A percentile compares a stretch with the other conserved stretches of the same genome.
Conservation (phyloP, 2,888 invertebrate species). For the Tolmerus cingulatus region DNA sequence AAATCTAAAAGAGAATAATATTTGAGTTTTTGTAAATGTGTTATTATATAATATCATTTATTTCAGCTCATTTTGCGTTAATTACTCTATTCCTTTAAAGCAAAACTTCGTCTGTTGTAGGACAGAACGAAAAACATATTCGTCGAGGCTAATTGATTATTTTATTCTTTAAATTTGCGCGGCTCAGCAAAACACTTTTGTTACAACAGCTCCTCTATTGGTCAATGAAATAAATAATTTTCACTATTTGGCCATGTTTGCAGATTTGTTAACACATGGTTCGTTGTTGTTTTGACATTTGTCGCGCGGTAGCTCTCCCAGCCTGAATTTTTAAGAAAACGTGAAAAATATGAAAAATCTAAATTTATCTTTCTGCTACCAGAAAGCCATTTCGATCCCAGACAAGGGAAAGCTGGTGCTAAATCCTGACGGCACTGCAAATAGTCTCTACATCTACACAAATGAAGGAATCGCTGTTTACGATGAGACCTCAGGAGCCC, state of each 20-base stretch:
- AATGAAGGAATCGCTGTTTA: not conserved
- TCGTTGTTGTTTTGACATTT: not conserved
- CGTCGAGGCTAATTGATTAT: not conserved
- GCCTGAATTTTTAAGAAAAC: not conserved
- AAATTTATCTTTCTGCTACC: not conserved
- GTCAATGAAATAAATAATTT: not conserved
- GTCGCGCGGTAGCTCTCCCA: not conserved
- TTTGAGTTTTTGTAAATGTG: too few species aligned
- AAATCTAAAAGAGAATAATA: too few species aligned
- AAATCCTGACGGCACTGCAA: not conserved
- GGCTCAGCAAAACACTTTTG: not conserved
- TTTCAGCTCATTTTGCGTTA: too few species aligned
- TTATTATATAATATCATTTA: too few species aligned
- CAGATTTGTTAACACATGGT: not conserved
- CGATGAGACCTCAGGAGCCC: not conserved
- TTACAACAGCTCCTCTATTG: not conserved
- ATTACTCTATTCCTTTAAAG: too few species aligned
- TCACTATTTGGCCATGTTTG: not conserved
- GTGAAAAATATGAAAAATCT: not conserved
- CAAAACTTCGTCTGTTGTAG: too few species aligned
- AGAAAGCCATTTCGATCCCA: not conserved
- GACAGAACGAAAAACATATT: too few species aligned
- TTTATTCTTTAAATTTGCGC: not conserved
- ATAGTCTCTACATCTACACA: slow-evolving; percentile 1
- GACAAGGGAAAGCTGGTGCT: not conserved